Evolutionary conservation across 1,140 invertebrate genomes (phyloP), one percentile per base, ranked within the genome.

Genomic region (Laupala kohalensis): DNA sequence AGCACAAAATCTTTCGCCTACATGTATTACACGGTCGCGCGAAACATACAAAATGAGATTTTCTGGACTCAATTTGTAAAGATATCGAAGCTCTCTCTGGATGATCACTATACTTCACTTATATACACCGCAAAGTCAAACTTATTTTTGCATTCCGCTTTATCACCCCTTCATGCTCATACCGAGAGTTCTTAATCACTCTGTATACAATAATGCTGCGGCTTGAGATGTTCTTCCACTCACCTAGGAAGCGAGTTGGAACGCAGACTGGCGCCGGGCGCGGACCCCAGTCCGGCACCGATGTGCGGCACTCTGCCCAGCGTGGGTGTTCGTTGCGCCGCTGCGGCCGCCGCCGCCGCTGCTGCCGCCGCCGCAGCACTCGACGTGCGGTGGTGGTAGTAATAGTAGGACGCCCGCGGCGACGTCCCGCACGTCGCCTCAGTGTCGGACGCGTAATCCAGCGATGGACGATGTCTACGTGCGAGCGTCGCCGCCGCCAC

Each of bases 391-490:
- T 6, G 53, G 79, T 85, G 86, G 76, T 90, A 90, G 77, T 90
- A 92, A 77, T 92, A 92, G 78, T 92, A 92, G 53, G 88, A 89
- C 62, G 89, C 87, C 72, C 90, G 84, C 23, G 89, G 86, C 23
- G 90, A 91, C 26, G 82, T 82, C 9, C 83, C 81, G 73, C 89
- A 90, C 0, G 90, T 90, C 2, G 93, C 92, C 83, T 98, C 96
- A 0, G 95, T 97, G 78, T 98, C 96, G 19, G 95, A 97, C 30
- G 92, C 93, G 79, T 95, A 95, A 80, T 95, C 93, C 74, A 95
- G 82, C 65, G 90, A 89, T 25, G 87, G 84, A 73, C 91, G 83
- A 75, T 91, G 88, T 73, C 91, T 24, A 23, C 71, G 24, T 6
- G 71, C 25, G 15, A 72, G 65, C 5, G 71, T 72, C 3, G 64